Percentiles rank a stretch among this genome's conserved stretches.
Evolutionary conservation across 92 coral and sea anemone species (phyloP).

Genomic region (Porites lobata): DNA sequence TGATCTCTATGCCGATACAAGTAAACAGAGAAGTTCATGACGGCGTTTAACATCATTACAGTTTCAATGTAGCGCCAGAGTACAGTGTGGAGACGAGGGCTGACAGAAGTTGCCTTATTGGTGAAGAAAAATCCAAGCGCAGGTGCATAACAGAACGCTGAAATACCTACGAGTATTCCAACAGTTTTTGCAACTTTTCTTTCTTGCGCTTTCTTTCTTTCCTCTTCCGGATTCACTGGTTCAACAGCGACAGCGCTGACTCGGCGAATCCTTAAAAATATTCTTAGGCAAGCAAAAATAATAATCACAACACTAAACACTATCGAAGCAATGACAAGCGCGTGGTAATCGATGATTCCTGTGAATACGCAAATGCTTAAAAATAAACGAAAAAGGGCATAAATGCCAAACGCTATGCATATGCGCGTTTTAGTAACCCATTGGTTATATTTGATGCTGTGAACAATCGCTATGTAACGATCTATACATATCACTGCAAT

Average conservation of each 20-base stretch:
- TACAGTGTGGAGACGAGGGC: constrained; percentile 5
- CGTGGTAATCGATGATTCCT: constrained; percentile 37
- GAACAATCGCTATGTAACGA: constrained; percentile 45
- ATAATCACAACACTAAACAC: constrained; percentile 19
- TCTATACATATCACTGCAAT: constrained; percentile 49
- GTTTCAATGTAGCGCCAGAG: constrained; percentile 49
- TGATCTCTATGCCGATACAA: constrained; percentile 36
- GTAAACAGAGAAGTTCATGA: constrained; percentile 33
- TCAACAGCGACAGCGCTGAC: constrained; percentile 18
- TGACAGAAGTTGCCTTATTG: background rate
- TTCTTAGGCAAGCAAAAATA: constrained; percentile 13
- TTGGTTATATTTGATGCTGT: constrained; percentile 24
- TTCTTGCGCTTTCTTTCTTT: constrained; percentile 26
- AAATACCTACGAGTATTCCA: constrained; percentile 1
- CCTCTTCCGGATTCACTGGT: constrained; percentile 32
- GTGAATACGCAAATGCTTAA: constrained; percentile 45
- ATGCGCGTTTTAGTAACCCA: constrained; percentile 38
- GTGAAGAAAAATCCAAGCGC: constrained; percentile 34
- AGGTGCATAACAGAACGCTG: constrained; percentile 15
- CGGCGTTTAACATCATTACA: constrained; percentile 40
- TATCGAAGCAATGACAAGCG: constrained; percentile 34
- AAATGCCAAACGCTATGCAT: constrained; percentile 18
- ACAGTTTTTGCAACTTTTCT: constrained; percentile 30
- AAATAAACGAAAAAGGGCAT: constrained; percentile 47
- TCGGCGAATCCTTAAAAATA: constrained; percentile 30